Evolutionary conservation across 2,113 vertebrate species (phyloP).

Genomic region (Ginglymostoma cirratum): DNA sequence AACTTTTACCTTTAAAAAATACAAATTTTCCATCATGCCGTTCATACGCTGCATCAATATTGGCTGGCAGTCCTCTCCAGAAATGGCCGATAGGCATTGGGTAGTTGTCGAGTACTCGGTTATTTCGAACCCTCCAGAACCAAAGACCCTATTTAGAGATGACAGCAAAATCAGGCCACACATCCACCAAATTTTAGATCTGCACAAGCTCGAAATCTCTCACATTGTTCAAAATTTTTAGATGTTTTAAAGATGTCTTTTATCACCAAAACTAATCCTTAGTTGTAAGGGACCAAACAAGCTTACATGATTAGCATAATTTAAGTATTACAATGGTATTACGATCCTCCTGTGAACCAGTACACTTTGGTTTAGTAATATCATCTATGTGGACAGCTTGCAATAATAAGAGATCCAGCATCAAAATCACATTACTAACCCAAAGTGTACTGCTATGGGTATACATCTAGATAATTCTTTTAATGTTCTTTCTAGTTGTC

Average conservation of each 20-base stretch:
- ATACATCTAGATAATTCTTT: neutral
- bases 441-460: neutral
- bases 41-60: constrained; percentile 86
- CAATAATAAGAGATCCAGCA: neutral
- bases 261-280: neutral
- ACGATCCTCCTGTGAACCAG: neutral
- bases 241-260: neutral
- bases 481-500: neutral
- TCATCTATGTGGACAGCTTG: neutral
- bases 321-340: neutral
- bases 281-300: neutral
- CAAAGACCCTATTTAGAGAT: constrained; percentile 67
- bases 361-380: neutral
- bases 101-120: constrained; percentile 87
- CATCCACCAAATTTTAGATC: neutral
- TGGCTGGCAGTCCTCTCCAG: constrained; percentile 79
- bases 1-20: constrained; percentile 85
- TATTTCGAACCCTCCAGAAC: constrained; percentile 92
- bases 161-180: neutral
- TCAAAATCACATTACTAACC: neutral
- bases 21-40: constrained; percentile 86
- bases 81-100: constrained; percentile 92
- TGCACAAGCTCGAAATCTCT: neutral
- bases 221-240: neutral
- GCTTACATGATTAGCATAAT: neutral